Evolutionary conservation across 2,797 vertebrate species (phyloP), one percentile per base, ranked within the genome.

Genomic region (Acridotheres tristis): DNA sequence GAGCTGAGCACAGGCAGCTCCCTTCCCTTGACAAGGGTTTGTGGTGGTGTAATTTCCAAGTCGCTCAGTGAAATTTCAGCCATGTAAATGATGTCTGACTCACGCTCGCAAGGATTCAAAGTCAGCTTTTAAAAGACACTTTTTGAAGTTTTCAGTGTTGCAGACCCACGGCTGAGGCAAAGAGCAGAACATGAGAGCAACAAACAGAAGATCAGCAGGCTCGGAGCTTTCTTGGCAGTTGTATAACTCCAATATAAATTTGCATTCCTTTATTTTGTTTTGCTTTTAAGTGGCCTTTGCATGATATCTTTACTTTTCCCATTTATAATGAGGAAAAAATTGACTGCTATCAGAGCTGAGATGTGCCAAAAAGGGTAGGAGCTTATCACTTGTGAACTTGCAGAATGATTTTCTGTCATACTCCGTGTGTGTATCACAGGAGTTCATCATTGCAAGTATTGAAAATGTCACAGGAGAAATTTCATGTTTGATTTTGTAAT

Each of bases 251-350:
- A 2, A 26, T 53, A 59, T 8, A 54, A 82, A 94, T 96, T 87
- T 90, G 87, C 84, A 80, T 95, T 67, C 53, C 69, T 90, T 43
- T 69, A 67, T 81, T 89, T 91, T 89, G 74, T 74, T 92, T 82
- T 89, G 72, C 72, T 87, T 95, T 87, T 80, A 75, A 71, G 92
- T 93, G 92, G 88, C 92, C 72, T 96, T 93, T 92, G 69, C 61
- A 3, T 48, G 88, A 26, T 89, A 67, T 47, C 84, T 88, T 89
- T 69, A n/a, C 36, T 90, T 92, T 93, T 65, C 38, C 67, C 71
- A 54, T 89, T 77, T 94, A 72, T 90, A 90, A 92, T 42, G 42
- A 90, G 65, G 63, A 40, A 23, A 53, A 87, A 95, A 87, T 65
- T 88, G 89, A 74, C 61, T 77, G 92, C 72, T 80, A 9, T 92